Conservation (phyloP, 1,140 invertebrate genomes). For the Lepidurus packardi region DNA sequence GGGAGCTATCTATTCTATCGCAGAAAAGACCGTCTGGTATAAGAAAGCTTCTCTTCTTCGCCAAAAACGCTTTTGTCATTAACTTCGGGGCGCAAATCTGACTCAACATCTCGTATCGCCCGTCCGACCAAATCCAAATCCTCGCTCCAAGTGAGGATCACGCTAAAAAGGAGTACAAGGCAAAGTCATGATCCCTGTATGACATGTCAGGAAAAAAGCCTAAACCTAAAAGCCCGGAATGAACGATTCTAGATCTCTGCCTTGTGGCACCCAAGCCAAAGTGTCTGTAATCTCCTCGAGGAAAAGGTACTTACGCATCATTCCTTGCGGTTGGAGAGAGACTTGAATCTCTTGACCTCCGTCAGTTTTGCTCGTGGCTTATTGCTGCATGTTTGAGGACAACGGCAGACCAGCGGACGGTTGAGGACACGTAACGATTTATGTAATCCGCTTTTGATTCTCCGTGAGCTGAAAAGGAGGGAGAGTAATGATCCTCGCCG, state of each 20-base stretch:
- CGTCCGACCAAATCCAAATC: background rate
- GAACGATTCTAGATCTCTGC: background rate
- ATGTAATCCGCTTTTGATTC: background rate
- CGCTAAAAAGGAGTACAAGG: background rate
- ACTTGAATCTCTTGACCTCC: background rate
- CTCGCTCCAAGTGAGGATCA: constrained; percentile 6
- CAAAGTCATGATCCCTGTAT: background rate
- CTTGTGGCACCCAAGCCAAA: background rate
- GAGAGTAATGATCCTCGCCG: background rate
- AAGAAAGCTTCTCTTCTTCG: background rate
- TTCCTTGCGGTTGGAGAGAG: background rate
- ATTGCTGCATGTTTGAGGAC: too few species aligned
- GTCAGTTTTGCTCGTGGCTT: too few species aligned
- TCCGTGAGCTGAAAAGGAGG: background rate
- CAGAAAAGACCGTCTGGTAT: background rate
- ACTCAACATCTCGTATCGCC: background rate
- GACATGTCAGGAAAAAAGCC: background rate
- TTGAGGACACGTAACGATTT: background rate
- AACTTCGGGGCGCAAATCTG: background rate
- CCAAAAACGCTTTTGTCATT: constrained; percentile 4
- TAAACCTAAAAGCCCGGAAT: background rate
- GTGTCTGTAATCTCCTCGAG: background rate
- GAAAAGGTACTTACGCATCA: background rate
- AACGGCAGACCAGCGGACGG: background rate
- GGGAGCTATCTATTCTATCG: background rate